Conservation (phyloP, 2,888 invertebrate genomes). For the Leptopilina syphax region DNA sequence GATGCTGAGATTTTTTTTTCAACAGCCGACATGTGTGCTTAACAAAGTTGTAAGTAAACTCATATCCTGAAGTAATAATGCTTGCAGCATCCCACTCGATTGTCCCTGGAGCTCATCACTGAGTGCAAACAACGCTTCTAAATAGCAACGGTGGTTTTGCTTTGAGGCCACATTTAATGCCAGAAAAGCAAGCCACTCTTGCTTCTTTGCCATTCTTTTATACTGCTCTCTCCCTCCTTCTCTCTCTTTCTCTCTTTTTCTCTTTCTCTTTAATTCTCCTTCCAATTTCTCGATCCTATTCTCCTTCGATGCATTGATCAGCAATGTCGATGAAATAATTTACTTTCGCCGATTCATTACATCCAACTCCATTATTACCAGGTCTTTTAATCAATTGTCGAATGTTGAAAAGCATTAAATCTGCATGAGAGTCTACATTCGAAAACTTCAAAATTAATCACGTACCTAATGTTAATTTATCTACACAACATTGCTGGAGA, state of each 20-base stretch:
- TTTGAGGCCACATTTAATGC: constrained; percentile 21
- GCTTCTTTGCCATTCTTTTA: constrained; percentile 33
- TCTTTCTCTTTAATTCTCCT: constrained; percentile 42
- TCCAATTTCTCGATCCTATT: constrained; percentile 34
- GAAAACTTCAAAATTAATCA: constrained; percentile 26
- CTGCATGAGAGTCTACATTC: not conserved
- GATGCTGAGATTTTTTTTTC: not conserved
- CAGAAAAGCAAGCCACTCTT: constrained; percentile 34
- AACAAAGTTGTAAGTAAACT: constrained; percentile 45
- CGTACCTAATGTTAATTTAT: constrained; percentile 25
- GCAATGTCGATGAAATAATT: constrained; percentile 50
- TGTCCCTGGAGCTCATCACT: constrained; percentile 28
- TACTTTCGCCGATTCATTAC: constrained; percentile 58
- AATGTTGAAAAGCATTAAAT: constrained; percentile 36
- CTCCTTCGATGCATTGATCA: constrained; percentile 35
- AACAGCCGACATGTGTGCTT: not conserved
- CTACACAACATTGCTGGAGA: not conserved
- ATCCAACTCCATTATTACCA: constrained; percentile 49
- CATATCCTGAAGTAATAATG: constrained; percentile 49
- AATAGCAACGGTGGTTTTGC: constrained; percentile 36
- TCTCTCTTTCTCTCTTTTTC: not conserved
- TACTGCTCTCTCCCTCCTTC: not conserved
- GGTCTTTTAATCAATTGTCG: constrained; percentile 44
- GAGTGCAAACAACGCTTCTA: constrained; percentile 27
- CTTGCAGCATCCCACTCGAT: not conserved